Conservation (phyloP, 2,888 invertebrate genomes). For the Rambutsinella grinnellia region DNA sequence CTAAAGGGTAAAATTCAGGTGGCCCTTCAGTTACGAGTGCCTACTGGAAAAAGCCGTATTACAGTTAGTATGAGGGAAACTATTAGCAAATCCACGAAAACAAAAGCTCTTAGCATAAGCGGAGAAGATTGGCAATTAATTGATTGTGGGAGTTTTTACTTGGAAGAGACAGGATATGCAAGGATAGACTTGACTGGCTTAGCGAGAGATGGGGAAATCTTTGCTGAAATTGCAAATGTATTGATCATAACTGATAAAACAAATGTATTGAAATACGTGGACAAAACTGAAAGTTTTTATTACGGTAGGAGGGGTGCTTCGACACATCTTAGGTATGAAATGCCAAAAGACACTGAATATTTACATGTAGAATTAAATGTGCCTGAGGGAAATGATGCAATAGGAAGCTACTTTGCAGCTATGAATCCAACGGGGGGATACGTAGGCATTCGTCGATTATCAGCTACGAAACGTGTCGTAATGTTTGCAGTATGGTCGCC, state of each 20-base stretch:
- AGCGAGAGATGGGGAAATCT: slow-evolving; percentile 36
- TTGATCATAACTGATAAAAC: slow-evolving; percentile 31
- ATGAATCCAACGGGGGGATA: slow-evolving; percentile 61
- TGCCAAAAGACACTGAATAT: slow-evolving; percentile 46
- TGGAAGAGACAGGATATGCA: slow-evolving; percentile 51
- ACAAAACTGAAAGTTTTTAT: slow-evolving; percentile 54
- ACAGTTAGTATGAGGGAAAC: slow-evolving; percentile 3
- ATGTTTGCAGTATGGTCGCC: slow-evolving; percentile 63
- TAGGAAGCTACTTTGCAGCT: slow-evolving; percentile 62
- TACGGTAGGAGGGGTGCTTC: slow-evolving; percentile 63
- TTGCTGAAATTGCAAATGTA: slow-evolving; percentile 48
- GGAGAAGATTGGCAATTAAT: slow-evolving; percentile 54
- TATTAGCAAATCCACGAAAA: background rate
- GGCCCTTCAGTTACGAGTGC: slow-evolving; percentile 55
- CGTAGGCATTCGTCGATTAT: slow-evolving; percentile 63
- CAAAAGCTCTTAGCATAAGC: slow-evolving; percentile 27
- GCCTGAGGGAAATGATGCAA: slow-evolving; percentile 52
- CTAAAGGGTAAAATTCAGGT: slow-evolving; percentile 39
- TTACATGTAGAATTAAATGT: slow-evolving; percentile 63
- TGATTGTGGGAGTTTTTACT: slow-evolving; percentile 52
- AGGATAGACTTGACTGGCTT: slow-evolving; percentile 59
- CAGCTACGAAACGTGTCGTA: slow-evolving; percentile 51
- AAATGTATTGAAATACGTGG: slow-evolving; percentile 31
- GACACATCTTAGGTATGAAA: slow-evolving; percentile 53
- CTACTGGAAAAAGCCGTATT: slow-evolving; percentile 42